Evolutionary conservation across 2,888 invertebrate species (phyloP), one percentile per base, ranked within the genome.

Genomic region (Napeogenes sylphis): DNA sequence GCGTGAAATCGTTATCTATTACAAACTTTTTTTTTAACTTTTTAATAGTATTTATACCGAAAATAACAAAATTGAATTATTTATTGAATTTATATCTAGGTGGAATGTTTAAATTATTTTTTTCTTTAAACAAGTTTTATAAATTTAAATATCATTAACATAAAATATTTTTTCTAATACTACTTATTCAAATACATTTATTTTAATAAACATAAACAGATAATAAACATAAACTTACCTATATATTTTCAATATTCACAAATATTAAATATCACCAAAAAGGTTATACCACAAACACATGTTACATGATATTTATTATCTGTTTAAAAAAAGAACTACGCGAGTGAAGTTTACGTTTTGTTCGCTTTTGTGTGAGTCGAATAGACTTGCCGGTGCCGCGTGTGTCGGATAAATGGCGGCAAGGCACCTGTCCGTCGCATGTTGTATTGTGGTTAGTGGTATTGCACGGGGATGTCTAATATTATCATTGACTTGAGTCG

Each of bases 341-440:
- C 59, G 59, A 51, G 56, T 53, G 47, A 78, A 74, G 56, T 51
- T 62, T 62, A 65, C 63, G 65, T 62, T 57, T 63, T 45, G 61
- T 65, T 59, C 68, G 51, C 8, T 47, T 6, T n/a, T 51, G 10
- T 51, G 21, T 30, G 51, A 51, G 51, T 30, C 51, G 69, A 70
- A 70, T 62, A 78, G 83, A 81, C 87, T 83, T 80, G 78, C 75
- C 81, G 74, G 80, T 75, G 70, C 85, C 82, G 81, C 85, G 89
- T 77, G 80, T 81, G 82, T 82, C 80, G 81, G 77, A 76, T 85
- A 87, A 88, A 87, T 89, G 89, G 82, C 86, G 77, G 76, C 73
- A 71, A 61, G 70, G 72, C 77, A 78, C 87, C 83, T 83, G 85
- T 78, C 77, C 76, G 71, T 65, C 73, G 73, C 76, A 71, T 74